These are phyloP conservation scores for Chelidonichthys spinosus DNA, from an alignment of 2,797 vertebrate species.

Conservation along the genomic window DNA sequence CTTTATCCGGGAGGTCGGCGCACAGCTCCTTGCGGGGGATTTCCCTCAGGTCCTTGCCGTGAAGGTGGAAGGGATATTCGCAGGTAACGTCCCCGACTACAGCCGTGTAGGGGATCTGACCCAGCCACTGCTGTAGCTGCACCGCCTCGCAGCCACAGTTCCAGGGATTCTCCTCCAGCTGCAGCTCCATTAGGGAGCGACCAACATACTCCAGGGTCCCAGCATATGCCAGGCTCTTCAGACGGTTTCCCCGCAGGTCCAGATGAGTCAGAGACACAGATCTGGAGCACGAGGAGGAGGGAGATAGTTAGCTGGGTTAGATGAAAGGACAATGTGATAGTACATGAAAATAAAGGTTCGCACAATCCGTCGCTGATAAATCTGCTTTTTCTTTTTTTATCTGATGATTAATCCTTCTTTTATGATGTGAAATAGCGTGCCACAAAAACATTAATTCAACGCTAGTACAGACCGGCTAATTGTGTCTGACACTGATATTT, in stretches of 20 bases:
- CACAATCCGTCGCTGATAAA: slow-evolving; percentile 38
- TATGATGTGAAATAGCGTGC: slow-evolving; percentile 43
- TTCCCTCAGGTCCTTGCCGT: slow-evolving; percentile 97
- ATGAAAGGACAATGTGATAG: slow-evolving; percentile 53
- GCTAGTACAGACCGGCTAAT: slow-evolving; percentile 45
- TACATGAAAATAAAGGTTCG: slow-evolving; percentile 47
- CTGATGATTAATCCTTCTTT: slow-evolving; percentile 52
- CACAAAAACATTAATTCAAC: slow-evolving; percentile 53
- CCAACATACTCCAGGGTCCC: slow-evolving; percentile 97
- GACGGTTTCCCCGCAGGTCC: slow-evolving; percentile 97
- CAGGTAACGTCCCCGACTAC: slow-evolving; percentile 97
- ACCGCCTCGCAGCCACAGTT: slow-evolving; percentile 97
- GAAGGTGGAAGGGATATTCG: slow-evolving; percentile 96
- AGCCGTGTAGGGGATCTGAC: slow-evolving; percentile 97
- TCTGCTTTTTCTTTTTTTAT: slow-evolving; percentile 50
- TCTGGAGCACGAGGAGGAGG: slow-evolving; percentile 57
- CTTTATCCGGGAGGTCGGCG: slow-evolving; percentile 80
- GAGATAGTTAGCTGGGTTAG: slow-evolving; percentile 43
- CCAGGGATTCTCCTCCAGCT: slow-evolving; percentile 99
- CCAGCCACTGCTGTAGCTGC: slow-evolving; percentile 96
- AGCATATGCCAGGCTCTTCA: slow-evolving; percentile 97
- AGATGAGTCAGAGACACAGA: slow-evolving; percentile 93
- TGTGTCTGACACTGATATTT: slow-evolving; percentile 60
- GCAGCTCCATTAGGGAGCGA: slow-evolving; percentile 94
- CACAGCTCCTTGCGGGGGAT: slow-evolving; percentile 96